phyloP scores from a whole-genome alignment of 2,888 invertebrate species.

The Caenorhabditis drosophilae region DNA sequence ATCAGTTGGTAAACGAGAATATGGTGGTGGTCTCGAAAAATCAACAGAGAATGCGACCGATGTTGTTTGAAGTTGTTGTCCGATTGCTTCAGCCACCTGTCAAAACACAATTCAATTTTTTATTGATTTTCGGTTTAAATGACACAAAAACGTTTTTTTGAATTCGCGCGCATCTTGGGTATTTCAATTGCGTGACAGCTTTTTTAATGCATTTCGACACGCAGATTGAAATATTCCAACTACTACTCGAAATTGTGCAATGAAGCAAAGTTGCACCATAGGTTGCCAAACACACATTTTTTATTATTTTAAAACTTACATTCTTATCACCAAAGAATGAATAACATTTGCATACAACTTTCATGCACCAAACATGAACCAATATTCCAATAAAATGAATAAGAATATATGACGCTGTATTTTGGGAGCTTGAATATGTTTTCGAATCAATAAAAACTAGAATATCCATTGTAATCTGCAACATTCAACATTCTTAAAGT shows the following conservation, averaged over 20 bases:
- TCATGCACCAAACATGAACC: conserved; percentile 67
- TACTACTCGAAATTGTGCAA: too few species aligned
- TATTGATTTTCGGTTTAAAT: too few species aligned
- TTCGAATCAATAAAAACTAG: conserved; percentile 44
- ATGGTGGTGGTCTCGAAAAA: conserved; percentile 65
- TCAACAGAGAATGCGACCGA: conserved; percentile 65
- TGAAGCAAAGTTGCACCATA: too few species aligned
- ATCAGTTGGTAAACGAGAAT: conserved; percentile 35
- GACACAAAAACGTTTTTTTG: too few species aligned
- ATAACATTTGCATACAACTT: conserved; percentile 67
- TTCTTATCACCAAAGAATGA: conserved; percentile 67
- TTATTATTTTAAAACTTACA: too few species aligned
- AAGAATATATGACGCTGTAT: conserved; percentile 34
- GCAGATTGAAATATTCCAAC: too few species aligned
- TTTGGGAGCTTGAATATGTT: conserved; percentile 18
- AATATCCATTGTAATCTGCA: conserved; percentile 52
- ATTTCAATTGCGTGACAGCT: too few species aligned
- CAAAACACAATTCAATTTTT: too few species aligned
- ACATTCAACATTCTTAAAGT: not conserved
- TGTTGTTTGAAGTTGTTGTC: conserved; percentile 65
- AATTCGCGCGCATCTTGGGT: too few species aligned
- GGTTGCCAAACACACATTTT: too few species aligned
- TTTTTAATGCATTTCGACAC: too few species aligned
- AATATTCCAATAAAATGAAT: conserved; percentile 60
- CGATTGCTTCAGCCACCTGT: conserved; percentile 64